Conservation (phyloP, 1,140 invertebrate genomes). For the Procambarus clarkii region DNA sequence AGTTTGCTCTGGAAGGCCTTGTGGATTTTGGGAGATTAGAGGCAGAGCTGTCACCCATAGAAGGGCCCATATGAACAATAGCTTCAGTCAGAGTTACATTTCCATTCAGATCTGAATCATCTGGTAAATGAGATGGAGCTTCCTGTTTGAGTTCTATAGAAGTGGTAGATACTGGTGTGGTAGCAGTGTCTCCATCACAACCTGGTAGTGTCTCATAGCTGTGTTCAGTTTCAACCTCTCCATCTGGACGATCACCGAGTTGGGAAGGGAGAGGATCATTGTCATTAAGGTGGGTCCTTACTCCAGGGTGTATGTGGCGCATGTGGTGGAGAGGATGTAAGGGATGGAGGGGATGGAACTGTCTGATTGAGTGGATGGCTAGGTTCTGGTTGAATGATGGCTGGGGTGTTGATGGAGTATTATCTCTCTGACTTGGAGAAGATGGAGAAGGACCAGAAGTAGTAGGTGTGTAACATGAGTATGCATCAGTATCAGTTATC, state of each 20-base stretch:
- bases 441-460: slow-evolving; percentile 53
- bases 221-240: slow-evolving; percentile 39
- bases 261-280: slow-evolving; percentile 34
- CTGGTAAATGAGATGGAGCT: slow-evolving; percentile 10
- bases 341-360: slow-evolving; percentile 57
- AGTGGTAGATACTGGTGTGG: neutral
- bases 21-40: slow-evolving; percentile 15
- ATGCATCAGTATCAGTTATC: slow-evolving; percentile 69
- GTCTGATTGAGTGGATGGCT: slow-evolving; percentile 48
- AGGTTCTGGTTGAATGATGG: slow-evolving; percentile 50
- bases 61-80: slow-evolving; percentile 55
- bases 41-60: slow-evolving; percentile 27
- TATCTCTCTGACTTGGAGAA: slow-evolving; percentile 44
- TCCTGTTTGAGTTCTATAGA: slow-evolving; percentile 29
- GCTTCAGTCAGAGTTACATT: slow-evolving; percentile 65
- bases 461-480: slow-evolving; percentile 65
- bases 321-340: slow-evolving; percentile 50
- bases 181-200: neutral
- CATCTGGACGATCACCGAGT: slow-evolving; percentile 29
- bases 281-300: slow-evolving; percentile 36
- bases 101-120: slow-evolving; percentile 64
- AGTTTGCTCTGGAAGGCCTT: slow-evolving; percentile 56
- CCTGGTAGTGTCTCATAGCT: slow-evolving; percentile 63
- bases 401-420: slow-evolving; percentile 44
- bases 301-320: slow-evolving; percentile 40